Evolutionary conservation across 1,140 invertebrate genomes (phyloP).

Genomic region (Helicorthomorpha holstii): DNA sequence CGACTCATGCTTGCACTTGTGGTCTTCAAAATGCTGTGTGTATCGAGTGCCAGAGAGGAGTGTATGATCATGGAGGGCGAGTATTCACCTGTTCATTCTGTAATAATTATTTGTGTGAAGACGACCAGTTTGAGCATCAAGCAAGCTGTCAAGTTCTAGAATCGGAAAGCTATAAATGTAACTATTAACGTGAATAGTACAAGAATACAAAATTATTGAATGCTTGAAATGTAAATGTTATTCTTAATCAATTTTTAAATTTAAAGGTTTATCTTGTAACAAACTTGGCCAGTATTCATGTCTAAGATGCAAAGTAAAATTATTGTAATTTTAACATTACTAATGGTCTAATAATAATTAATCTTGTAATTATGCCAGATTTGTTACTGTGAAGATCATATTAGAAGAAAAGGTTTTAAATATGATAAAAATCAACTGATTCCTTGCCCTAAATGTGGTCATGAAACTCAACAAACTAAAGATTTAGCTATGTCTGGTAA

Average conservation of each 20-base stretch:
- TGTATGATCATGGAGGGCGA: constrained; percentile 82
- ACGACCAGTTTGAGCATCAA: constrained; percentile 98
- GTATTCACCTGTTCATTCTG: constrained; percentile 90
- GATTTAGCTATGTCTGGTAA: constrained; percentile 90
- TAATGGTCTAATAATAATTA: neutral
- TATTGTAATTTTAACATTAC: no score
- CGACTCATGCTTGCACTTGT: constrained; percentile 79
- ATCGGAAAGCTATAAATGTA: constrained; percentile 82
- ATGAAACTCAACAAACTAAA: constrained; percentile 76
- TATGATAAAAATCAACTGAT: constrained; percentile 73
- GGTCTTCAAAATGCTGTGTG: constrained; percentile 73
- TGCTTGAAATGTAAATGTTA: constrained; percentile 3
- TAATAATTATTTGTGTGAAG: constrained; percentile 77
- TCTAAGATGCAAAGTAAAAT: constrained; percentile 60
- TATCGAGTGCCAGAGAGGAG: constrained; percentile 73
- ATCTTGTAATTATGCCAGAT: constrained; percentile 30
- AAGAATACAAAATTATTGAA: neutral
- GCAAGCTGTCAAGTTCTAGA: constrained; percentile 90
- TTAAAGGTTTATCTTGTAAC: constrained; percentile 72
- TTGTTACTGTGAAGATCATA: constrained; percentile 94
- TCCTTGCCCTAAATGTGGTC: constrained; percentile 88
- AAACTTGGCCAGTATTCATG: constrained; percentile 86
- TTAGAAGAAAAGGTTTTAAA: constrained; percentile 78
- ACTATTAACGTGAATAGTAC: constrained; percentile 19
- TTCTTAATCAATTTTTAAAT: constrained; percentile 37